Base-by-base conservation (phyloP, 2,888 invertebrate genomes). In the Drosophila rellima region DNA sequence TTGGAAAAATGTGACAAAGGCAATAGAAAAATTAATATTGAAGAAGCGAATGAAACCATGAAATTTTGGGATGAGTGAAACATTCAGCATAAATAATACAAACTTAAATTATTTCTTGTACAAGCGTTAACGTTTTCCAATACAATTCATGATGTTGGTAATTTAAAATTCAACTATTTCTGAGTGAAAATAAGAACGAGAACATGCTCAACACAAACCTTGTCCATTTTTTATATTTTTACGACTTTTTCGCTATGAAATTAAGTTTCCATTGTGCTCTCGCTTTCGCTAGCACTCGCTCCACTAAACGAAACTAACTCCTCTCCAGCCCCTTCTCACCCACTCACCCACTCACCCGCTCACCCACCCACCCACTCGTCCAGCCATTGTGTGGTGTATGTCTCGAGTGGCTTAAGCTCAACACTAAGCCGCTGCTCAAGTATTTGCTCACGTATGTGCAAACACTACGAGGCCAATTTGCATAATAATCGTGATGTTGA, bases 401-500 rank as follows among this genome's bases (percentile, higher is more conserved):
- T 88, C 77, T 82, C 77, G 42, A 88, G 86, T 68, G 67, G 48
- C 67, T 40, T 35, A 44, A 68, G 61, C 78, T 60, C 50, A 29
- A 37, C 50, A 18, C 68, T 61, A 68, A 64, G 76, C 57, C 74
- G 54, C 59, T 42, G 44, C 74, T 77, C 74, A 74, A 76, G 82
- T 85, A 80, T 85, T 80, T 83, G 88, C 83, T 52, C 64, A 74
- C 86, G 71, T 88, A 80, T 74, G 77, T 74, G 82, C 88, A 74
- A 87, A 82, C 82, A 80, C 69, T 67, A 80, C 67, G 61, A 67
- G 83, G 88, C 86, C 88, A 86, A 88, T 88, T 82, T 83, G 83
- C 82, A 83, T 82, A 88, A 82, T 82, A 88, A 85, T 82, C 82
- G 70, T 72, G 67, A 69, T 45, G 70, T 37, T 31, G 55, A 70